A percentile compares a stretch with the other conserved stretches of the same genome.
Evolutionary conservation across 2,797 vertebrate genomes (phyloP).

Genomic region (Benthosema pterotum): DNA sequence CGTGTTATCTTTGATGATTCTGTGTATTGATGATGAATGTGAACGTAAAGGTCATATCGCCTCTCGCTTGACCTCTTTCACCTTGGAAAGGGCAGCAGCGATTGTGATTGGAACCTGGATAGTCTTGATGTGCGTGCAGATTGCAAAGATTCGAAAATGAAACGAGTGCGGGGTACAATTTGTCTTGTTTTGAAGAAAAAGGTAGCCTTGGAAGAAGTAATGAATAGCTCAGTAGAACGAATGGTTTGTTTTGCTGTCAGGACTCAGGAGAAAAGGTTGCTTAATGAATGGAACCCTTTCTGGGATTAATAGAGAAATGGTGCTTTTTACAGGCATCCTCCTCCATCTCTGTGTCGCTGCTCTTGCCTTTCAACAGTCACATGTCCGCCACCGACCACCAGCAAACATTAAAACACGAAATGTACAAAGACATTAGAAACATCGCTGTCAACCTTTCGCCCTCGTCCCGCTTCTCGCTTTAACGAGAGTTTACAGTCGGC

Average conservation of each 20-base stretch:
- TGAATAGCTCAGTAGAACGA: neutral
- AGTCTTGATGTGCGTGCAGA: too few relatives aligned
- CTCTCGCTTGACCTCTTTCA: too few relatives aligned
- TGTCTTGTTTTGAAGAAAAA: neutral
- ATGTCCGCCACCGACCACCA: too few relatives aligned
- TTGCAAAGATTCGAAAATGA: too few relatives aligned
- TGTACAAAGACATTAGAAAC: too few relatives aligned
- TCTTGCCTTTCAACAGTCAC: too few relatives aligned
- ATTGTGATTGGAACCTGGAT: too few relatives aligned
- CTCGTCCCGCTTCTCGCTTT: too few relatives aligned
- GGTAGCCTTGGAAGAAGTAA: neutral
- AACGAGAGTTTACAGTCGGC: too few relatives aligned
- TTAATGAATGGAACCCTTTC: neutral
- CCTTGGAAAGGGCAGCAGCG: neutral
- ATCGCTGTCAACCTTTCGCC: too few relatives aligned
- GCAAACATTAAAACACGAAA: too few relatives aligned
- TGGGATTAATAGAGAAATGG: neutral
- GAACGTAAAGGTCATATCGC: neutral
- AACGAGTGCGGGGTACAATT: neutral
- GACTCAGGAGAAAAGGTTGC: neutral
- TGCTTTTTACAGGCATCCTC: neutral
- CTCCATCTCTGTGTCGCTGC: too few relatives aligned
- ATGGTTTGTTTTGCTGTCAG: neutral
- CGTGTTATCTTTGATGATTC: neutral
- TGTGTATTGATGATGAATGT: neutral